Percentiles rank a stretch among this genome's conserved stretches.
Conservation (phyloP, 2,113 vertebrate species). For the Callopanchax toddi region DNA sequence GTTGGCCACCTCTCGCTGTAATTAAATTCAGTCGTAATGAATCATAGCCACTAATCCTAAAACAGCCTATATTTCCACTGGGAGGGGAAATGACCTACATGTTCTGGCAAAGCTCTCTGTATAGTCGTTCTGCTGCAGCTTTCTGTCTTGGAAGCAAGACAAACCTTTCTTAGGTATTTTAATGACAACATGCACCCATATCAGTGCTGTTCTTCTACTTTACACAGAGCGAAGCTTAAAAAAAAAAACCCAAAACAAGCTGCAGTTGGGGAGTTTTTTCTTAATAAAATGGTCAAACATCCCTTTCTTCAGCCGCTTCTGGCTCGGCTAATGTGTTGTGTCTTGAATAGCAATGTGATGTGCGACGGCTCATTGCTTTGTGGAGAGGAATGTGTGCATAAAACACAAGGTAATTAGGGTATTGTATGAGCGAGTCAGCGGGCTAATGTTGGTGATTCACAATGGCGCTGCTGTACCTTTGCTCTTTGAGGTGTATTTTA, state of each 20-base stretch:
- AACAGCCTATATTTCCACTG: constrained; percentile 69
- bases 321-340: constrained; percentile 26
- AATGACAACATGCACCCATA: constrained; percentile 36
- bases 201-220: constrained; percentile 44
- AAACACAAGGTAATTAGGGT: constrained; percentile 56
- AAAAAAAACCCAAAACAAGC: constrained; percentile 18
- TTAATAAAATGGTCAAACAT: constrained; percentile 29
- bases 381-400: constrained; percentile 29
- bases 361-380: constrained; percentile 40
- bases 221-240: constrained; percentile 16
- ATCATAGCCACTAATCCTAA: constrained; percentile 74
- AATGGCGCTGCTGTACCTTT: constrained; percentile 48
- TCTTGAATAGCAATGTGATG: constrained; percentile 38
- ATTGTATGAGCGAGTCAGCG: constrained; percentile 57
- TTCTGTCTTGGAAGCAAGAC: constrained; percentile 41
- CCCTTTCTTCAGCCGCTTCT: constrained; percentile 2
- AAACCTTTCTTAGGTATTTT: constrained; percentile 43
- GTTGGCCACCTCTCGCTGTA: constrained; percentile 66
- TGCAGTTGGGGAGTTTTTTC: constrained; percentile 2
- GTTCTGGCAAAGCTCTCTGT: constrained; percentile 54
- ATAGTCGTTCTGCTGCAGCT: constrained; percentile 35
- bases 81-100: constrained; percentile 75
- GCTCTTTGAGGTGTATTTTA: constrained; percentile 57
- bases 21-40: constrained; percentile 77
- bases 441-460: constrained; percentile 65